Conservation (phyloP, 2,113 vertebrate species). For the Papio anubis region DNA sequence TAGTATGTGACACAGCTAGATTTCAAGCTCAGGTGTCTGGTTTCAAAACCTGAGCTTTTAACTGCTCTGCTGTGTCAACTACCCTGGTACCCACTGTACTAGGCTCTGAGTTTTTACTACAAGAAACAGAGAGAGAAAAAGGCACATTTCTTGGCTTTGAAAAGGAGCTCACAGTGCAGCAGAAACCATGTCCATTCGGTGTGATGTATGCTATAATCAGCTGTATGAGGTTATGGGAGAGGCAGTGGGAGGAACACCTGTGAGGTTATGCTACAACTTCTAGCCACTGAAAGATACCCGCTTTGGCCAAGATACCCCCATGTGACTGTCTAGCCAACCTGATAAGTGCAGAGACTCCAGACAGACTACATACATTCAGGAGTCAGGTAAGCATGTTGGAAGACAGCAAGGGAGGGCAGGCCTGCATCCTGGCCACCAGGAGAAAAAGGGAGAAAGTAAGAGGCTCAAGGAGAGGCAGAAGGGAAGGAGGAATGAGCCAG, state of each 20-base stretch:
- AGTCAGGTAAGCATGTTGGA: background rate
- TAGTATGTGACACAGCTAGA: slow-evolving; percentile 32
- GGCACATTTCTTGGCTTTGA: background rate
- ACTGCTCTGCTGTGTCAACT: background rate
- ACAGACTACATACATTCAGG: background rate
- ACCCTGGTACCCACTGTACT: background rate
- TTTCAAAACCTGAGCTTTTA: slow-evolving; percentile 58
- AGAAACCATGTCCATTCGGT: background rate
- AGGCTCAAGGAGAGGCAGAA: background rate
- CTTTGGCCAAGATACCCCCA: background rate
- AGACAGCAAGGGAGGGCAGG: background rate
- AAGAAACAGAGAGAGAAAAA: background rate
- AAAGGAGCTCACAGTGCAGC: background rate
- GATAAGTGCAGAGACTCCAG: background rate
- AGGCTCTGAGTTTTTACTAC: background rate
- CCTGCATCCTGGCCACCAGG: background rate
- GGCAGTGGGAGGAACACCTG: background rate
- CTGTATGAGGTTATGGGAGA: background rate
- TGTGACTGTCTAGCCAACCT: background rate
- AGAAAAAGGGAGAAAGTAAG: background rate
- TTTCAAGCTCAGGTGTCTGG: slow-evolving; percentile 59
- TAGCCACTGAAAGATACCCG: background rate
- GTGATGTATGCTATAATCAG: background rate
- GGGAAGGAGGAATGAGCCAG: background rate
- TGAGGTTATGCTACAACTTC: background rate